phyloP scores from a whole-genome alignment of 1,140 invertebrate genomes.

The Elysia chlorotica region DNA sequence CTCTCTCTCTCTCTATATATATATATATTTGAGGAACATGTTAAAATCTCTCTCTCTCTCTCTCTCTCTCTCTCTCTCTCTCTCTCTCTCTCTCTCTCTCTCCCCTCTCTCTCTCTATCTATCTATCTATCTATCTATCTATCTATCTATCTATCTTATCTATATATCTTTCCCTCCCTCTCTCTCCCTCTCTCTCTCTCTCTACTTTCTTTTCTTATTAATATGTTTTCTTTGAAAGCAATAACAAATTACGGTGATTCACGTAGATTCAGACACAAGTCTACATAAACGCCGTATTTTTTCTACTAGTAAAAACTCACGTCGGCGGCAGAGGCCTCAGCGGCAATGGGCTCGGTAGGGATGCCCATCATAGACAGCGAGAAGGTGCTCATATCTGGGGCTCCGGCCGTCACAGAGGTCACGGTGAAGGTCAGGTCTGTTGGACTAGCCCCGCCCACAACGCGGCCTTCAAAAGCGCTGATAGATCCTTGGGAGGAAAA shows the following conservation, averaged over 20 bases:
- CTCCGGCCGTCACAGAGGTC: background rate
- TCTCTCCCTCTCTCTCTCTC: no score
- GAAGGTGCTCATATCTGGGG: background rate
- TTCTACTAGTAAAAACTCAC: background rate
- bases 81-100: background rate
- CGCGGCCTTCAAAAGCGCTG: background rate
- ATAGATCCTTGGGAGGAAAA: no score
- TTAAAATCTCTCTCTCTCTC: background rate
- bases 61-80: background rate
- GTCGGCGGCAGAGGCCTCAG: background rate
- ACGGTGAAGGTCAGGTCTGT: background rate
- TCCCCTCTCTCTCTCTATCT: background rate
- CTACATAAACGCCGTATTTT: no score
- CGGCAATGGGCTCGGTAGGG: background rate
- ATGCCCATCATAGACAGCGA: background rate
- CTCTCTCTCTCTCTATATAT: background rate
- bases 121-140: no score
- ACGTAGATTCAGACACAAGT: no score
- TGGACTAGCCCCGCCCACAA: background rate
- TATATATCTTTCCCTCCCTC: no score
- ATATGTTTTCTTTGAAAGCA: no score
- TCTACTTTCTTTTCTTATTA: no score
- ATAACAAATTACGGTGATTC: no score
- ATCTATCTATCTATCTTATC: no score
- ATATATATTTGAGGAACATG: no score